Evolutionary conservation across 2,113 vertebrate species (phyloP).

Genomic region (Rhegmatorhina hoffmannsi): DNA sequence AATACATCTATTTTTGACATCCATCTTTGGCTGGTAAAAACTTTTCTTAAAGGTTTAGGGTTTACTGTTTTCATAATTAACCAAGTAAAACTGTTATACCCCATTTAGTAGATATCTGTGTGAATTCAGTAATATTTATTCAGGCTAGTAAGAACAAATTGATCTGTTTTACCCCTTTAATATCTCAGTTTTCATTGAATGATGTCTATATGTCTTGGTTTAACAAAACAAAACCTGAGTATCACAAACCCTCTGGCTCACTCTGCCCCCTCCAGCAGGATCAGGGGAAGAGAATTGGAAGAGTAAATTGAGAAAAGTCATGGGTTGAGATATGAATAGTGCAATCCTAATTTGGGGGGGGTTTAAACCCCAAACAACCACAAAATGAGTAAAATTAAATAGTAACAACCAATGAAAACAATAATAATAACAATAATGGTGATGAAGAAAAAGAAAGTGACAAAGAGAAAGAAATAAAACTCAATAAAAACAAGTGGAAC

Average conservation of each 20-base stretch:
- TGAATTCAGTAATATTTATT: not conserved
- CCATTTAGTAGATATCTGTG: no score
- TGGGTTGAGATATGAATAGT: not conserved
- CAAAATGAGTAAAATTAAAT: not conserved
- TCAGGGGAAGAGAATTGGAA: not conserved
- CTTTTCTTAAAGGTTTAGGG: not conserved
- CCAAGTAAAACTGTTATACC: not conserved
- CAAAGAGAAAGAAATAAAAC: not conserved
- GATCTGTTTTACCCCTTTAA: not conserved
- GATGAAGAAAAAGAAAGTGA: not conserved
- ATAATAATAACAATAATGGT: accelerated
- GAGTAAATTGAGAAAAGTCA: not conserved
- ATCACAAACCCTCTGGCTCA: not conserved
- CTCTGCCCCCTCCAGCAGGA: not conserved
- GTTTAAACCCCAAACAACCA: no score
- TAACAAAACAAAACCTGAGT: not conserved
- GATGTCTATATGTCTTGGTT: accelerated
- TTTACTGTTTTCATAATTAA: not conserved
- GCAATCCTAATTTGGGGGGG: no score
- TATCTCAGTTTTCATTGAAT: not conserved
- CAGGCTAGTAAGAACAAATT: not conserved
- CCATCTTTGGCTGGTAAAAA: not conserved
- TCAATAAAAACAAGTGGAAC: not conserved
- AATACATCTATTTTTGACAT: not conserved
- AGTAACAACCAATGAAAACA: not conserved